phyloP scores from a whole-genome alignment of 1,140 invertebrate species.

The Monochamus saltuarius region DNA sequence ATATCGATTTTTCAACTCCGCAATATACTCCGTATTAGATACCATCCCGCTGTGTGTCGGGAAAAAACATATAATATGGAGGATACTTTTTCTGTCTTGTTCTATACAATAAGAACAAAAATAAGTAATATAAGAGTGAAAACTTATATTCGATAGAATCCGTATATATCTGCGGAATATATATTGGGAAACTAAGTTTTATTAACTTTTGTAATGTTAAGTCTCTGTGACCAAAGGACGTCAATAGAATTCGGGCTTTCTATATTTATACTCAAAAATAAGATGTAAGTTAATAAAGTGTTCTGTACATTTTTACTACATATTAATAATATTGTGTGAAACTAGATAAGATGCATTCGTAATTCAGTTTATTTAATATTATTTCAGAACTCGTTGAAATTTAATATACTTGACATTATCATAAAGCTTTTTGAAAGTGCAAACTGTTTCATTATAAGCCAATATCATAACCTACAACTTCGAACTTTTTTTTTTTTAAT shows the following conservation, averaged over 20 bases:
- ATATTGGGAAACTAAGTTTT: constrained; percentile 35
- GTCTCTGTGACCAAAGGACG: constrained; percentile 18
- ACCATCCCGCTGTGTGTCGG: neutral
- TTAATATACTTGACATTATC: no score
- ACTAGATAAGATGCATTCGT: neutral
- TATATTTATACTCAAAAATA: no score
- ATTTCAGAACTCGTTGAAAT: no score
- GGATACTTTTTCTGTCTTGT: neutral
- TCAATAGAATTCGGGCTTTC: no score
- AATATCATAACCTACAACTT: no score
- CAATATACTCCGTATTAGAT: neutral
- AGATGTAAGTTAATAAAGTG: neutral
- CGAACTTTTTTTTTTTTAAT: no score
- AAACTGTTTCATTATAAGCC: no score
- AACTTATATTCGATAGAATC: constrained; percentile 33
- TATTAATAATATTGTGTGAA: constrained; percentile 5
- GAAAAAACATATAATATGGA: constrained; percentile 1
- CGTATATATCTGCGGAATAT: constrained; percentile 26
- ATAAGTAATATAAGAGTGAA: constrained; percentile 15
- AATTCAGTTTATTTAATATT: no score
- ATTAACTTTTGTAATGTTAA: constrained; percentile 33
- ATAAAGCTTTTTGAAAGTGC: no score
- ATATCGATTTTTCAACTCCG: constrained; percentile 23
- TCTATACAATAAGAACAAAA: no score
- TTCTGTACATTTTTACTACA: no score